Percentiles rank a stretch among this genome's conserved stretches.
These are phyloP conservation scores for Strix uralensis DNA, from an alignment of 2,113 vertebrate species.

Conservation along the genomic window DNA sequence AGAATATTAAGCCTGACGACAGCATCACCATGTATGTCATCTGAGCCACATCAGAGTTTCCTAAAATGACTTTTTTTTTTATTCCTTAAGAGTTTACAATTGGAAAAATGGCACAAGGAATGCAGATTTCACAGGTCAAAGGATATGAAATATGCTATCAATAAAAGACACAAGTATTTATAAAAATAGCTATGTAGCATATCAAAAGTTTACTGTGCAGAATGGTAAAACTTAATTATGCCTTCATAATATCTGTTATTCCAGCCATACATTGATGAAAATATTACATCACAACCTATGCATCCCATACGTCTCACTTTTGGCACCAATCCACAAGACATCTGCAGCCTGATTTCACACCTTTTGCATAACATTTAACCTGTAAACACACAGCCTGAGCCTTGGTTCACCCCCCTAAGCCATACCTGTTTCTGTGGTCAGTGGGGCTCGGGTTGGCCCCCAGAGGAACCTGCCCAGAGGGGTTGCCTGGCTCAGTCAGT, in stretches of 20 bases:
- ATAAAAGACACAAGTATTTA: background rate
- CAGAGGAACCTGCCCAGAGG: background rate
- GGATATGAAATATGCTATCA: background rate
- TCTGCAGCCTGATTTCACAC: background rate
- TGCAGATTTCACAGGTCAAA: background rate
- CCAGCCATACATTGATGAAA: background rate
- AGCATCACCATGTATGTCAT: background rate
- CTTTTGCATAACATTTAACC: background rate
- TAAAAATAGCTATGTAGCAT: background rate
- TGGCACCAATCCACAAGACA: background rate
- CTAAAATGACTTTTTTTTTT: background rate
- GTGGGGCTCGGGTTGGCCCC: fast-evolving
- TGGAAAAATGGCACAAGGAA: background rate
- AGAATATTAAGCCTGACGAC: background rate
- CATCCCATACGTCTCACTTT: background rate
- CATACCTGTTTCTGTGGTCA: fast-evolving
- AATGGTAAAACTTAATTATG: background rate
- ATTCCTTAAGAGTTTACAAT: background rate
- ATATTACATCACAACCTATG: background rate
- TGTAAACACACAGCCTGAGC: fast-evolving
- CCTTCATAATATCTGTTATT: background rate
- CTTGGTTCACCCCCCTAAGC: fast-evolving
- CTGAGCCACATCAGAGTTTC: background rate
- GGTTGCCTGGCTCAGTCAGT: background rate
- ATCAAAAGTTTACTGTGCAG: background rate